Evolutionary conservation across 2,888 invertebrate genomes (phyloP).

Genomic region (Drosophila nr. fundita): DNA sequence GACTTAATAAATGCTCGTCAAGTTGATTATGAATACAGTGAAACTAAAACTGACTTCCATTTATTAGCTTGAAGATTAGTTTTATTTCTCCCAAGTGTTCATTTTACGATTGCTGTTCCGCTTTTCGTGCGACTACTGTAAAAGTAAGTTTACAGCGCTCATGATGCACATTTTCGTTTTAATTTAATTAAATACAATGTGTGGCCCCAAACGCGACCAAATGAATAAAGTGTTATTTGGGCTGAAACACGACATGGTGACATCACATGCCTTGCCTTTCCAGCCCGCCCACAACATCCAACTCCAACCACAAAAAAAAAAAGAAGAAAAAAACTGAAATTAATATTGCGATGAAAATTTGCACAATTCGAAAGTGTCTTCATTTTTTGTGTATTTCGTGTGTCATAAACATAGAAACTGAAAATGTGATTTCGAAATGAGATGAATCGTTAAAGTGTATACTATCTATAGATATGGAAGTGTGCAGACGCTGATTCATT

Average conservation of each 20-base stretch:
- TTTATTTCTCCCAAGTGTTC: no score
- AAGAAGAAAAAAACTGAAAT: not conserved
- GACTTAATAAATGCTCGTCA: conserved; percentile 9
- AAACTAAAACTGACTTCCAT: not conserved
- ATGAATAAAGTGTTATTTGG: conserved; percentile 60
- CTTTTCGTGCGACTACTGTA: not conserved
- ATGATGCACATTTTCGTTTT: conserved; percentile 53
- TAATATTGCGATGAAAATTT: conserved; percentile 22
- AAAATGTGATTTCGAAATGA: conserved; percentile 52
- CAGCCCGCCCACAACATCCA: conserved; percentile 57
- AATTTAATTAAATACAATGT: conserved; percentile 61
- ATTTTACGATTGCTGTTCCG: not conserved
- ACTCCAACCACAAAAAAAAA: conserved; percentile 25
- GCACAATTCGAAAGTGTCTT: conserved; percentile 22
- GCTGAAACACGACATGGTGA: conserved; percentile 65
- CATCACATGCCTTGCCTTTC: conserved; percentile 63
- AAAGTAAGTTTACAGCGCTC: conserved; percentile 21
- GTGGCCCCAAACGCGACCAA: conserved; percentile 23
- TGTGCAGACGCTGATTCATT: conserved; percentile 56
- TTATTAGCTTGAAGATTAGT: not conserved
- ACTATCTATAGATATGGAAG: conserved; percentile 28
- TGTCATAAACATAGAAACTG: conserved; percentile 12
- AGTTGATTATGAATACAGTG: conserved; percentile 7
- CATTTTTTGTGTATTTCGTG: conserved; percentile 1
- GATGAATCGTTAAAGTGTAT: conserved; percentile 57